phyloP scores from a whole-genome alignment of 2,113 vertebrate species.

The Globicephala melas region DNA sequence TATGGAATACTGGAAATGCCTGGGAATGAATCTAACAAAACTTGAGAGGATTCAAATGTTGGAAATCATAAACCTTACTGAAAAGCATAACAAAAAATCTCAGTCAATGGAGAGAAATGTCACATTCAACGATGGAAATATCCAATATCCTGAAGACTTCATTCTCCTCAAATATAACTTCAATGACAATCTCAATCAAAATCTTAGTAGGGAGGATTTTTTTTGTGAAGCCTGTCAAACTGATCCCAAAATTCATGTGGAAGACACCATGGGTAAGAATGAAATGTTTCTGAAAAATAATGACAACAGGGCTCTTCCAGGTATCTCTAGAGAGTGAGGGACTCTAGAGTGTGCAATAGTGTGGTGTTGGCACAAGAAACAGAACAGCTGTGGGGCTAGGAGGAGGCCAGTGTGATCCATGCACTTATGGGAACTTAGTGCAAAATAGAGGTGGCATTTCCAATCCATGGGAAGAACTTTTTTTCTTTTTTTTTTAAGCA shows the following conservation, averaged over 20 bases:
- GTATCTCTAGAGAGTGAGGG: neutral
- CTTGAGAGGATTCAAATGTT: neutral
- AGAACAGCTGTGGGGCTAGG: neutral
- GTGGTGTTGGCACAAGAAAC: neutral
- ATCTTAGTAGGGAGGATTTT: neutral
- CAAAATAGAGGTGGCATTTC: neutral
- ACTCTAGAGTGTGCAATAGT: neutral
- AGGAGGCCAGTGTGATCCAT: neutral
- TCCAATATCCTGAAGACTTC: neutral
- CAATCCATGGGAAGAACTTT: neutral
- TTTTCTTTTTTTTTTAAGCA: neutral
- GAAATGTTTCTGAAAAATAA: neutral
- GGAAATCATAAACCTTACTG: neutral
- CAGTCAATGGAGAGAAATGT: neutral
- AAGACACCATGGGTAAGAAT: neutral
- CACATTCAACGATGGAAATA: neutral
- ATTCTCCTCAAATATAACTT: neutral
- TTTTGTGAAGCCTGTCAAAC: neutral
- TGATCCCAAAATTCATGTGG: neutral
- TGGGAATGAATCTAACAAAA: neutral
- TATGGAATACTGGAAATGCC: neutral
- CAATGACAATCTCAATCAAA: neutral
- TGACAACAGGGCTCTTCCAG: neutral
- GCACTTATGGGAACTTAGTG: neutral
- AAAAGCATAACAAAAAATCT: neutral